These are phyloP conservation scores for Strigamia maritima DNA, from an alignment of 2,888 invertebrate genomes.

Conservation along the genomic window DNA sequence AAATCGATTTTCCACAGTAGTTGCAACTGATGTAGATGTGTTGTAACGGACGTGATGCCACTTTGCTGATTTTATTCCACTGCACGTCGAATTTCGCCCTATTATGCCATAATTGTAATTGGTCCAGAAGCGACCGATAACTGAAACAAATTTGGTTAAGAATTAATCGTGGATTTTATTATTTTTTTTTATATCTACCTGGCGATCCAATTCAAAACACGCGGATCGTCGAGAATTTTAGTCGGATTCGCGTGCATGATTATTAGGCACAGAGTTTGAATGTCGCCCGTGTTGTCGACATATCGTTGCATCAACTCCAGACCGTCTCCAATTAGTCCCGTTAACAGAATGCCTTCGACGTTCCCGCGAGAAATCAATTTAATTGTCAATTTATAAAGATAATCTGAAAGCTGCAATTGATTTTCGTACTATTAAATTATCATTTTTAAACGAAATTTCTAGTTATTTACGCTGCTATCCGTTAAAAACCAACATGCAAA, in stretches of 20 bases:
- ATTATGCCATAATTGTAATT: slow-evolving; percentile 78
- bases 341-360: slow-evolving; percentile 70
- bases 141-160: slow-evolving; percentile 54
- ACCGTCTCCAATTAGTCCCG: slow-evolving; percentile 70
- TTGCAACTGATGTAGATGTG: slow-evolving; percentile 82
- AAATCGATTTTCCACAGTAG: slow-evolving; percentile 91
- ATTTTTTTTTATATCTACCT: background rate
- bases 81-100: slow-evolving; percentile 83
- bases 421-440: too few relatives aligned
- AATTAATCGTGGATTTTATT: background rate
- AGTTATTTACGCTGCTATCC: slow-evolving; percentile 58
- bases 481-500: slow-evolving; percentile 83
- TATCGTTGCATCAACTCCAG: slow-evolving; percentile 79
- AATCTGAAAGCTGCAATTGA: slow-evolving; percentile 67
- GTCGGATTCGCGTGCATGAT: slow-evolving; percentile 72
- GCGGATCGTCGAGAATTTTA: slow-evolving; percentile 62
- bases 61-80: slow-evolving; percentile 59
- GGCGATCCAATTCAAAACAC: slow-evolving; percentile 52
- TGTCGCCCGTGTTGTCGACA: slow-evolving; percentile 80
- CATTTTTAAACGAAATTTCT: background rate
- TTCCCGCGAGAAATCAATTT: slow-evolving; percentile 72
- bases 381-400: slow-evolving; percentile 67
- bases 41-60: slow-evolving; percentile 47
- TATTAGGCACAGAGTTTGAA: slow-evolving; percentile 83
- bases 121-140: slow-evolving; percentile 78